Base-by-base conservation (phyloP, 2,113 vertebrate genomes). In the Procavia capensis region DNA sequence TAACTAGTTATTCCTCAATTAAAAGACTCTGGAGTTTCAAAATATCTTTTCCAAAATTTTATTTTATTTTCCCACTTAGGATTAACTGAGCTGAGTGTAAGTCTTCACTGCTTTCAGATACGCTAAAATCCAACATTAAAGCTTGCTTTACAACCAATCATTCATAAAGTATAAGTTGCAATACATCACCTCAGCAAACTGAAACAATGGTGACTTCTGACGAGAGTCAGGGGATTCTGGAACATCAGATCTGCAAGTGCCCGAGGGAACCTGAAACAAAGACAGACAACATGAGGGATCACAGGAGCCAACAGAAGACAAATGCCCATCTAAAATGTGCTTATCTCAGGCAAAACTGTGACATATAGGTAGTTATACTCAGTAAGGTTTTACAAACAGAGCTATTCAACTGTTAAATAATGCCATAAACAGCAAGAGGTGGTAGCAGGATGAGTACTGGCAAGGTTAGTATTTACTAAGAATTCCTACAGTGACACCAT, bases 101-200 rank as follows among this genome's bases (percentile, higher is more conserved):
- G 59, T 88, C n/a, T 57, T 96, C 36, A 63, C 24, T 91, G 19
- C 31, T 88, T 85, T 84, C 47, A 64, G 25, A 78, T 85, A 83
- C 93, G 29, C 45, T 43, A 89, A 41, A 36, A 87, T 45, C 31
- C 17, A n/a, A 91, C 83, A 91, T 72, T 96, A 66, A 92, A 66
- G 27, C 25, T 80, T 16, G 39, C 9, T 85, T 88, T 83, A 88
- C 6, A 90, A 84, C 72, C 76, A 45, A 34, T 64, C 50, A 92
- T 79, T 80, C 63, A 63, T 13, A n/a, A 83, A 39, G 25, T 54
- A 57, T 75, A 31, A 90, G 82, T 3, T 88, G 45, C 27, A 64
- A 76, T 85, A 86, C 82, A 96, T 91, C 98, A 99, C 99, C 99
- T 99, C 99, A 82, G 99, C 99, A 96, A 99, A 98, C 82, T 99